phyloP scores from a whole-genome alignment of 2,797 vertebrate genomes.

The Numenius phaeopus region DNA sequence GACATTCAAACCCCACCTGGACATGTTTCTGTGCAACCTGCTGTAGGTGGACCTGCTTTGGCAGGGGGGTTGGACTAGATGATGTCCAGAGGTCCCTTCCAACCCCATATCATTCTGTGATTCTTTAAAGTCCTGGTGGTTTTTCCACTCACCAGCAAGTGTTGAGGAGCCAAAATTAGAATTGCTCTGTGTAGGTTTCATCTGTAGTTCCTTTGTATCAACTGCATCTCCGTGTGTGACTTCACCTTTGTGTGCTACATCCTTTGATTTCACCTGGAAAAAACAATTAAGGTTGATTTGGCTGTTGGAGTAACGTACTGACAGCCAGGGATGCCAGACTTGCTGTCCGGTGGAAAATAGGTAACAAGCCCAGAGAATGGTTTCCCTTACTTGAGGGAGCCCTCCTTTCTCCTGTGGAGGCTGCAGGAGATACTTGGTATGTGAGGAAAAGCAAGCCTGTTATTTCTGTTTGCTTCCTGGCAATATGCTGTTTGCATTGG shows the following conservation, averaged over 20 bases:
- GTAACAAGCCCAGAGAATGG: background rate
- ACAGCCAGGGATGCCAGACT: background rate
- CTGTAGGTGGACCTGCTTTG: background rate
- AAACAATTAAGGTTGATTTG: background rate
- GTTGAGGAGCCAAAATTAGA: background rate
- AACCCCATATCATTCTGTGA: background rate
- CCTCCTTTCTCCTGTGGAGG: background rate
- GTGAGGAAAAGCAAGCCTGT: background rate
- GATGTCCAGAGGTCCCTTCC: background rate
- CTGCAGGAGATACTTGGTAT: background rate
- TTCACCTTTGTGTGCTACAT: background rate
- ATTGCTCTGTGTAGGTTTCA: background rate
- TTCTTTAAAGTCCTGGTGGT: rapidly evolving
- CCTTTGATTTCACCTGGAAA: background rate
- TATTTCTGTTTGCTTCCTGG: background rate
- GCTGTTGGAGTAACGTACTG: background rate
- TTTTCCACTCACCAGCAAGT: background rate
- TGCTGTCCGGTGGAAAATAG: background rate
- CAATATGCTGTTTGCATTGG: background rate
- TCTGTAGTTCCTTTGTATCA: background rate
- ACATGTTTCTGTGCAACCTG: no score
- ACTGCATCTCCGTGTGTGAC: background rate
- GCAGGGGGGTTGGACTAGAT: background rate
- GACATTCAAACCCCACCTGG: no score
- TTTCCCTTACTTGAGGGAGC: background rate